phyloP scores from a whole-genome alignment of 2,888 invertebrate species.

The Parelbella ahira region DNA sequence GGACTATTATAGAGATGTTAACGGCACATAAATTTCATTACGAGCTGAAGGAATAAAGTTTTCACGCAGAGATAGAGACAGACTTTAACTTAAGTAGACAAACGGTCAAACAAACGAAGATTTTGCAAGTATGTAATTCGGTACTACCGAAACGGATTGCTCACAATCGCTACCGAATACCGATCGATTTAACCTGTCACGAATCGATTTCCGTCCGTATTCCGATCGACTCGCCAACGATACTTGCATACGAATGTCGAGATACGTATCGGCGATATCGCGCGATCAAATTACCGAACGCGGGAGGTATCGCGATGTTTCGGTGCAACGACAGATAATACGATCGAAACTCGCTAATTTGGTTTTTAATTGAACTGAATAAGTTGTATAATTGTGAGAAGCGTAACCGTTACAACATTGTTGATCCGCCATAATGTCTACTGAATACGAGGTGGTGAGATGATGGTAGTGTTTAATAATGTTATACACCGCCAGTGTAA shows the following conservation, averaged over 20 bases:
- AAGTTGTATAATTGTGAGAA: conserved; percentile 1
- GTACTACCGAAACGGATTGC: not conserved
- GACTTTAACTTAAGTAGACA: too few species aligned
- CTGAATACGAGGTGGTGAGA: too few species aligned
- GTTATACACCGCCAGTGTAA: too few species aligned
- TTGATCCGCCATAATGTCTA: not conserved
- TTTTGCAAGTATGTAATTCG: too few species aligned
- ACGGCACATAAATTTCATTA: too few species aligned
- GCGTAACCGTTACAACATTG: not conserved
- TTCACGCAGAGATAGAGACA: too few species aligned
- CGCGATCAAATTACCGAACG: conserved; percentile 25
- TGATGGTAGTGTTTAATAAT: too few species aligned
- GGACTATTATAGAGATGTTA: too few species aligned
- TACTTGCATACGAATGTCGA: conserved; percentile 18
- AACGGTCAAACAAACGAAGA: too few species aligned
- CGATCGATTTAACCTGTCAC: conserved; percentile 18
- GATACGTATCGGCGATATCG: conserved; percentile 12
- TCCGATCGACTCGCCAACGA: conserved; percentile 12
- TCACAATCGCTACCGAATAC: conserved; percentile 5
- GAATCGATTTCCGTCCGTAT: conserved; percentile 21
- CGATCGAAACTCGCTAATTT: conserved; percentile 1
- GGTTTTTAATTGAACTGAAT: conserved; percentile 1
- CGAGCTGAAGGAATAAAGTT: too few species aligned
- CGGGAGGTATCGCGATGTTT: conserved; percentile 25
- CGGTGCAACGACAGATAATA: conserved; percentile 12